Conservation (phyloP, 64 coral and sea anemone genomes). For the Montipora capricornis region DNA sequence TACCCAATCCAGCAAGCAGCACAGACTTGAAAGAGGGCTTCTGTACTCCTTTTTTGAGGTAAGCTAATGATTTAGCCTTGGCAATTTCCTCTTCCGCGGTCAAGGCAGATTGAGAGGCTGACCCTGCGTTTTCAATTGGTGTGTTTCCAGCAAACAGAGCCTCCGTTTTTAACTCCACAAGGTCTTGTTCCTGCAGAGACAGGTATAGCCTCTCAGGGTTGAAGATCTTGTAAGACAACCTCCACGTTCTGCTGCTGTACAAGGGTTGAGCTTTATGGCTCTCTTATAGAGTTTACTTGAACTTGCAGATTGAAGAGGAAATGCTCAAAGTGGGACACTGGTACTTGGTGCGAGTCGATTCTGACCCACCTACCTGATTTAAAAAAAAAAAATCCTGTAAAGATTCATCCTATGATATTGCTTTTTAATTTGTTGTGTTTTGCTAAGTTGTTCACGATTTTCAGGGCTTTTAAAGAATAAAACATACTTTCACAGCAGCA, state of each 20-base stretch:
- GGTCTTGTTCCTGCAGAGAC: slow-evolving; percentile 3
- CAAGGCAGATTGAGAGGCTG: neutral
- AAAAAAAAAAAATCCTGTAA: neutral
- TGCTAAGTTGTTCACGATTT: too few relatives aligned
- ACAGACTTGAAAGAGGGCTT: slow-evolving; percentile 16
- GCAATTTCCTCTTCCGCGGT: slow-evolving; percentile 1
- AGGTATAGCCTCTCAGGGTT: neutral
- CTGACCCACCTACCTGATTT: slow-evolving; percentile 12
- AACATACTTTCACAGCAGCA: neutral
- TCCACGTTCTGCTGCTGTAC: neutral
- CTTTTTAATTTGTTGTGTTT: neutral
- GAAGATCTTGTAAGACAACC: slow-evolving; percentile 18
- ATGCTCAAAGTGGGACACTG: neutral
- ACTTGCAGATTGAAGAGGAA: neutral
- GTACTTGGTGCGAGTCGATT: slow-evolving; percentile 31
- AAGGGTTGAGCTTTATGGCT: slow-evolving; percentile 9
- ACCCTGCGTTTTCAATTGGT: neutral
- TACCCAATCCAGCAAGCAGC: neutral
- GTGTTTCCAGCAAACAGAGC: slow-evolving; percentile 7
- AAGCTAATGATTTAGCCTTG: neutral
- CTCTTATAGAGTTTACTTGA: slow-evolving; percentile 20
- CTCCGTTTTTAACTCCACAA: neutral
- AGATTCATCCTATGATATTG: neutral
- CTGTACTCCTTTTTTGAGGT: neutral
- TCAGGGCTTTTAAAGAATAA: too few relatives aligned